Evolutionary conservation across 2,888 invertebrate genomes (phyloP).

Genomic region (Drosophila mayaguana): DNA sequence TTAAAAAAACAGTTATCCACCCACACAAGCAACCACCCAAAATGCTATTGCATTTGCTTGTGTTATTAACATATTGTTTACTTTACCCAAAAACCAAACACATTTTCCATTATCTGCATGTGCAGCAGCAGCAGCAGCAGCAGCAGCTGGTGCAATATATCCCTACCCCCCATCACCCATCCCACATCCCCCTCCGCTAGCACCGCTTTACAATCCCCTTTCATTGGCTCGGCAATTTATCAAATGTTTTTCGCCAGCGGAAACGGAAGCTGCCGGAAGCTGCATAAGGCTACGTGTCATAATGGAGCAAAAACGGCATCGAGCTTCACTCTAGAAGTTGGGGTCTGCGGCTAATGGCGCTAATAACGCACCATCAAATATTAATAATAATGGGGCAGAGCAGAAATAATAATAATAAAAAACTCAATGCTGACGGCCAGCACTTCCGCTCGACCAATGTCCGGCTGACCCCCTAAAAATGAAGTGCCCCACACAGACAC

Average conservation of each 20-base stretch:
- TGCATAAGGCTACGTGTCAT: slow-evolving; percentile 68
- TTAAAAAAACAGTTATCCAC: slow-evolving; percentile 52
- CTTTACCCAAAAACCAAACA: slow-evolving; percentile 59
- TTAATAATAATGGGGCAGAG: slow-evolving; percentile 60
- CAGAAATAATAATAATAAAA: neutral
- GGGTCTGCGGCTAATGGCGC: slow-evolving; percentile 59
- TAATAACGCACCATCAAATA: slow-evolving; percentile 70
- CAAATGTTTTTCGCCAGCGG: slow-evolving; percentile 63
- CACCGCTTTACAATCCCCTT: slow-evolving; percentile 1
- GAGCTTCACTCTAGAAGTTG: neutral
- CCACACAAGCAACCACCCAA: neutral
- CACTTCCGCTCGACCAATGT: slow-evolving; percentile 60
- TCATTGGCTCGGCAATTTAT: slow-evolving; percentile 72
- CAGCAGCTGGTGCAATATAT: slow-evolving; percentile 10
- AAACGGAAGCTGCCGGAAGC: slow-evolving; percentile 73
- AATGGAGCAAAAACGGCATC: slow-evolving; percentile 35
- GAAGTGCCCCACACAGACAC: slow-evolving; percentile 40
- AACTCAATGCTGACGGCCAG: slow-evolving; percentile 36
- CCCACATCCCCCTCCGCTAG: neutral
- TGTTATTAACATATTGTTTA: slow-evolving; percentile 78
- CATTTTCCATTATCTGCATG: slow-evolving; percentile 72
- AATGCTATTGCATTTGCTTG: slow-evolving; percentile 21
- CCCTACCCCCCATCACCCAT: too few species aligned
- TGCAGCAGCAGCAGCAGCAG: slow-evolving; percentile 42
- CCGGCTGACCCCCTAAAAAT: slow-evolving; percentile 37